Percentiles rank a stretch among this genome's conserved stretches.
phyloP scores from a whole-genome alignment of 1,140 invertebrate genomes.

The Pseudomyrmex gracilis region DNA sequence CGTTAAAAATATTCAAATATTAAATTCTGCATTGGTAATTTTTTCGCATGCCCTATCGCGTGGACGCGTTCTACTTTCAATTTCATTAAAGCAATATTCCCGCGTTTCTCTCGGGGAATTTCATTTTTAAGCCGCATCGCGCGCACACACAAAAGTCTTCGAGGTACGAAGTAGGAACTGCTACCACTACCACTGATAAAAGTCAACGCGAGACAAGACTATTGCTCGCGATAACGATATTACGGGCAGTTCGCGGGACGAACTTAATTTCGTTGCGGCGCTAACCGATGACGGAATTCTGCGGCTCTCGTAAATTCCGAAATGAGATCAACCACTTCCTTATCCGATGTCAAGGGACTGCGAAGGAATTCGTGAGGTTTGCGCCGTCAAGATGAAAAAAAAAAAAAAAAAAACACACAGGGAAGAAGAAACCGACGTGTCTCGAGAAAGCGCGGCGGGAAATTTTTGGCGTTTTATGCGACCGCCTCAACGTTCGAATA shows the following conservation, averaged over 20 bases:
- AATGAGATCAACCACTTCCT: slow-evolving; percentile 52
- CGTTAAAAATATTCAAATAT: too few relatives aligned
- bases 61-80: background rate
- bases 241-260: slow-evolving; percentile 30
- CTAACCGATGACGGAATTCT: slow-evolving; percentile 54
- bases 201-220: slow-evolving; percentile 36
- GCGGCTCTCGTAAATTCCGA: slow-evolving; percentile 44
- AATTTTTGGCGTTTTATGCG: slow-evolving; percentile 58
- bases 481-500: slow-evolving; percentile 46
- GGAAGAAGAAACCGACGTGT: background rate
- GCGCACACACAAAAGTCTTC: too few relatives aligned
- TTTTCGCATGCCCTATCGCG: too few relatives aligned
- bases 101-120: background rate
- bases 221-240: slow-evolving; percentile 40
- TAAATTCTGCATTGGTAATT: too few relatives aligned
- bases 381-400: background rate
- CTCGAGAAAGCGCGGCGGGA: background rate
- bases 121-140: background rate
- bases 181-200: background rate
- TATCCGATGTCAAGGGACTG: slow-evolving; percentile 25
- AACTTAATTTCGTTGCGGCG: slow-evolving; percentile 51
- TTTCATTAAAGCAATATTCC: slow-evolving; percentile 24
- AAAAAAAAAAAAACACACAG: background rate
- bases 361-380: slow-evolving; percentile 29
- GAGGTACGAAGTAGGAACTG: background rate